Conservation (phyloP, 1,140 invertebrate genomes). For the Drosophila auraria region DNA sequence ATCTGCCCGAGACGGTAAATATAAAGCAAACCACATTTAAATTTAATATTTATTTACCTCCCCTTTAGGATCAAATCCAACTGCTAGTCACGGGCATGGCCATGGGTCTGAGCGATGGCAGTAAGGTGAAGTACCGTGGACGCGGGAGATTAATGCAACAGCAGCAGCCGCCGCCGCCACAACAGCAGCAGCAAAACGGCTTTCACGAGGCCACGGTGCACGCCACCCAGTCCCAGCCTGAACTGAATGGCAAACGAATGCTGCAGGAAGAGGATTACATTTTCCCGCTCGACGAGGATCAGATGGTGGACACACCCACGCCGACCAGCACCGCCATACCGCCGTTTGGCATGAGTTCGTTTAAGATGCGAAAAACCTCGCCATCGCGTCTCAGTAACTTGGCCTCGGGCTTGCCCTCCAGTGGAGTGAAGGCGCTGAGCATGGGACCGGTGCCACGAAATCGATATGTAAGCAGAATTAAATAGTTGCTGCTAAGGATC, state of each 20-base stretch:
- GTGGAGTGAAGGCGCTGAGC: slow-evolving; percentile 42
- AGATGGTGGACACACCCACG: slow-evolving; percentile 81
- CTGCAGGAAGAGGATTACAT: slow-evolving; percentile 87
- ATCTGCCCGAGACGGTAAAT: slow-evolving; percentile 90
- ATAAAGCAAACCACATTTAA: not conserved
- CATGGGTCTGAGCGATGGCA: slow-evolving; percentile 88
- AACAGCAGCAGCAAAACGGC: slow-evolving; percentile 60
- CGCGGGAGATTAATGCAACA: slow-evolving; percentile 69
- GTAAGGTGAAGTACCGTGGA: slow-evolving; percentile 85
- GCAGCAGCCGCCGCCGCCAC: slow-evolving; percentile 38
- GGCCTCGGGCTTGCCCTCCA: slow-evolving; percentile 32
- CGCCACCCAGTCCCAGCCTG: slow-evolving; percentile 55
- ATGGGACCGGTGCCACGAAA: slow-evolving; percentile 32
- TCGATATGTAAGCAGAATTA: slow-evolving; percentile 55
- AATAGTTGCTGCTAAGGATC: no score
- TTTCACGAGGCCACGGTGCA: slow-evolving; percentile 54
- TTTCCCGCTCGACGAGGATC: slow-evolving; percentile 91
- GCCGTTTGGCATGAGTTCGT: slow-evolving; percentile 74
- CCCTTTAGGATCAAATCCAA: slow-evolving; percentile 93
- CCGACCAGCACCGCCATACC: slow-evolving; percentile 70
- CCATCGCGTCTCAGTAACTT: slow-evolving; percentile 63
- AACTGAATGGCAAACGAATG: slow-evolving; percentile 67
- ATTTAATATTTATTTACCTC: no score
- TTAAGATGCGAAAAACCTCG: slow-evolving; percentile 77
- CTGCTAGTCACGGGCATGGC: slow-evolving; percentile 91